These are phyloP conservation scores for Calcarius lapponicus DNA, from an alignment of 2,797 vertebrate genomes.

Conservation along the genomic window DNA sequence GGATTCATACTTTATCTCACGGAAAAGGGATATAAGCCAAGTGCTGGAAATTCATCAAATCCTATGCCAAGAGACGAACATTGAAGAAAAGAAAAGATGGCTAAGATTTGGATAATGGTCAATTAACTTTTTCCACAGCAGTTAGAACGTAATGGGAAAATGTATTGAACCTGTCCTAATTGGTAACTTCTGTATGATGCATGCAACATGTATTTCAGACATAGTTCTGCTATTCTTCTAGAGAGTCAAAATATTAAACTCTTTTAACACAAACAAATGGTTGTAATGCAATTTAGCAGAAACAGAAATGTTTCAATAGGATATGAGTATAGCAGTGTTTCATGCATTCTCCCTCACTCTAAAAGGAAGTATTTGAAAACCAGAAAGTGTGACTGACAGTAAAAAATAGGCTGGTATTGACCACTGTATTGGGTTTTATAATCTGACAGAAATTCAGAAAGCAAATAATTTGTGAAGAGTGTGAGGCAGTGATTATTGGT, in stretches of 20 bases:
- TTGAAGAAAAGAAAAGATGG: neutral
- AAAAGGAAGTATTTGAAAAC: neutral
- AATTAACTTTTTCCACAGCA: neutral
- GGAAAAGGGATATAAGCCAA: neutral
- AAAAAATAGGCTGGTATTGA: neutral
- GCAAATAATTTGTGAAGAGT: neutral
- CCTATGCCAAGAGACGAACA: neutral
- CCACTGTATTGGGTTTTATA: neutral
- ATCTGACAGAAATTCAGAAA: neutral
- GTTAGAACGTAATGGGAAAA: neutral
- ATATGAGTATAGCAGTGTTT: neutral
- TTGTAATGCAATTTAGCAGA: neutral
- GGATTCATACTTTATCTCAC: neutral
- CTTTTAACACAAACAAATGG: neutral
- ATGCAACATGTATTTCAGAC: neutral
- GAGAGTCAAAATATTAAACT: neutral
- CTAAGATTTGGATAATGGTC: neutral
- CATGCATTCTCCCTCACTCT: neutral
- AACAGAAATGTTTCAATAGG: neutral
- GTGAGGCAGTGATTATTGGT: neutral
- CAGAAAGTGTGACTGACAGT: neutral
- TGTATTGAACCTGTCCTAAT: neutral
- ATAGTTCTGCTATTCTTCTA: neutral
- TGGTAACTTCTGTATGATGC: neutral
- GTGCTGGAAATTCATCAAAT: neutral